These are phyloP conservation scores for Propithecus perrieri DNA, from an alignment of 2,797 vertebrate species.

Conservation along the genomic window DNA sequence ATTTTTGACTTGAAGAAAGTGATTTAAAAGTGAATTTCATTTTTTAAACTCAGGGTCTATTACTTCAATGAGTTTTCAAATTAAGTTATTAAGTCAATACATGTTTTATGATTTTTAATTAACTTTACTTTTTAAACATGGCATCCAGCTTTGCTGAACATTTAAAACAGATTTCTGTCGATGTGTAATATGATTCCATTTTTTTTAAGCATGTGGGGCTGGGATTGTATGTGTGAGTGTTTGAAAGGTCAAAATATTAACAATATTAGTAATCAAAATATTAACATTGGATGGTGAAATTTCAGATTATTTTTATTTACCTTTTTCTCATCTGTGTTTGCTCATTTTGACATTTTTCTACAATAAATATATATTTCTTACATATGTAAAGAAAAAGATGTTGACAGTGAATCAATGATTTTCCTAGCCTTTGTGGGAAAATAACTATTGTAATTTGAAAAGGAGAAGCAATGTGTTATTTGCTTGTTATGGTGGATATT, in stretches of 20 bases:
- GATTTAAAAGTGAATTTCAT: slow-evolving; percentile 52
- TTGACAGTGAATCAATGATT: not conserved
- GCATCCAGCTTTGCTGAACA: slow-evolving; percentile 6
- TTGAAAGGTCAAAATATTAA: slow-evolving; percentile 8
- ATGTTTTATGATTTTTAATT: slow-evolving; percentile 72
- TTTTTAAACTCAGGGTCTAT: slow-evolving; percentile 42
- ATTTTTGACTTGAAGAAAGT: slow-evolving; percentile 62
- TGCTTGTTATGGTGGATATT: not conserved
- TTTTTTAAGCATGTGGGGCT: not conserved
- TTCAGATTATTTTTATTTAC: slow-evolving; percentile 14
- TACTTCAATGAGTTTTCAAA: slow-evolving; percentile 68
- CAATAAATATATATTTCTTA: not conserved
- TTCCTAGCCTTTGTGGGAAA: not conserved
- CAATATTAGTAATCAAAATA: not conserved
- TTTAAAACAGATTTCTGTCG: not conserved
- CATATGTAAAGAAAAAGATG: not conserved
- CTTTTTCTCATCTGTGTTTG: slow-evolving; percentile 33
- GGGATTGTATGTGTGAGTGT: not conserved
- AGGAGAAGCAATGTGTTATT: not conserved
- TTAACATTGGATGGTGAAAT: not conserved
- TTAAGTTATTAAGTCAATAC: slow-evolving; percentile 65
- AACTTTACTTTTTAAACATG: slow-evolving; percentile 53
- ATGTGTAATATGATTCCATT: not conserved
- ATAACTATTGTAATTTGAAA: not conserved
- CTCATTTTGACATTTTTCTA: slow-evolving; percentile 28